These are phyloP conservation scores for Thysanoteuthis rhombus DNA, from an alignment of 2,888 invertebrate species.

Conservation along the genomic window DNA sequence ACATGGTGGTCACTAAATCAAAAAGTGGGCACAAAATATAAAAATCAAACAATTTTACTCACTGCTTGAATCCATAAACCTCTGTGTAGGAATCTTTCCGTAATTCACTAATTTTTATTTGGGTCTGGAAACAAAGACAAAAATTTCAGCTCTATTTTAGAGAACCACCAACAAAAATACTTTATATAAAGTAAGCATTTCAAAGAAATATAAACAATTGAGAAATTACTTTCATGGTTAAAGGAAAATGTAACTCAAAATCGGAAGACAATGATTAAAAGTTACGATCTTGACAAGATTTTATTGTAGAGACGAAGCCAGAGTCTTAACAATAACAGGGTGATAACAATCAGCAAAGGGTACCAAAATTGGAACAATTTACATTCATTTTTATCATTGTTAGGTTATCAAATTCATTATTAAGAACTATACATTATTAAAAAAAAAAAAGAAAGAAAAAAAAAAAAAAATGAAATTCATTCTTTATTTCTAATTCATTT, in stretches of 20 bases:
- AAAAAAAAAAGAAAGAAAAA: no score
- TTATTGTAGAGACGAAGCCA: no score
- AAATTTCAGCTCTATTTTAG: no score
- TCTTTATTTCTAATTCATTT: no score
- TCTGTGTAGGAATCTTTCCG: slow-evolving; percentile 25
- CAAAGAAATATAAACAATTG: background rate
- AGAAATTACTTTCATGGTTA: background rate
- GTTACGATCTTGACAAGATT: background rate
- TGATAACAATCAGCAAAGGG: no score
- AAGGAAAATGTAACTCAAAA: background rate
- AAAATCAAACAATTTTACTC: slow-evolving; percentile 22
- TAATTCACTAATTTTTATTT: slow-evolving; percentile 19
- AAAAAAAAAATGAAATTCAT: no score
- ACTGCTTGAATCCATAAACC: slow-evolving; percentile 35
- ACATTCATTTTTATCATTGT: no score
- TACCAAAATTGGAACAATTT: no score
- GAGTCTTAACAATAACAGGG: no score
- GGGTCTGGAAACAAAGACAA: background rate
- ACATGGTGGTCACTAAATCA: background rate
- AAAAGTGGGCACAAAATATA: background rate
- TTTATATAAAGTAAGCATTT: background rate
- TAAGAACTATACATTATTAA: no score
- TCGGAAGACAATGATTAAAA: background rate
- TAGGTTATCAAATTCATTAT: no score
- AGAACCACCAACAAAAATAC: no score